These are phyloP conservation scores for Bimastos eiseni DNA, from an alignment of 2,888 invertebrate species.

Conservation along the genomic window DNA sequence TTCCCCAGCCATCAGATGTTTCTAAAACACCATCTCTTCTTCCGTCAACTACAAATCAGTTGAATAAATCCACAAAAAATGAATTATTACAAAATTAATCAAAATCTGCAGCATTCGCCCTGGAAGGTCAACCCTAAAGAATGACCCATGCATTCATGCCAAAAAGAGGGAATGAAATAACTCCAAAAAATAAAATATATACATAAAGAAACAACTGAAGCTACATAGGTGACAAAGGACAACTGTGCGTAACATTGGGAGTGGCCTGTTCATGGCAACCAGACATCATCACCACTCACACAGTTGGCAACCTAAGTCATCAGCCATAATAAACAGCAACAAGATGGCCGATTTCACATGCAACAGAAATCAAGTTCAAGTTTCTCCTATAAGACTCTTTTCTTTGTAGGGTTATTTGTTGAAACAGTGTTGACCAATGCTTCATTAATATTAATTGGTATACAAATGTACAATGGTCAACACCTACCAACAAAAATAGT, in stretches of 20 bases:
- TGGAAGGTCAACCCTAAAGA: not conserved
- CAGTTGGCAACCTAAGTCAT: not conserved
- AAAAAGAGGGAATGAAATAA: too few relatives aligned
- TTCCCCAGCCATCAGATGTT: conserved; percentile 40
- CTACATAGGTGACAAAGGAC: not conserved
- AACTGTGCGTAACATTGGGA: not conserved
- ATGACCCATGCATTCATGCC: not conserved
- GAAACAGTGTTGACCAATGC: not conserved
- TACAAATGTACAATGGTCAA: not conserved
- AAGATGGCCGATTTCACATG: not conserved
- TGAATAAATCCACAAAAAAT: not conserved
- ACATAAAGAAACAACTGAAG: not conserved
- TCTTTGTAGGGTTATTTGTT: not conserved
- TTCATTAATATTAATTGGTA: not conserved
- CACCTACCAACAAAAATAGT: too few relatives aligned
- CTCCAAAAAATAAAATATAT: not conserved
- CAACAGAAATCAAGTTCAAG: not conserved
- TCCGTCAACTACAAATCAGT: conserved; percentile 46
- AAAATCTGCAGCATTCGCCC: not conserved
- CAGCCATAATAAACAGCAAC: not conserved
- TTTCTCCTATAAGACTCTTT: not conserved
- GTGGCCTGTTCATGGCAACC: not conserved
- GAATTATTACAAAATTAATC: not conserved
- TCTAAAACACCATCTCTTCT: conserved; percentile 48
- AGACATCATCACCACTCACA: not conserved